Conservation (phyloP, 1,140 invertebrate species). For the Aporrectodea caliginosa region DNA sequence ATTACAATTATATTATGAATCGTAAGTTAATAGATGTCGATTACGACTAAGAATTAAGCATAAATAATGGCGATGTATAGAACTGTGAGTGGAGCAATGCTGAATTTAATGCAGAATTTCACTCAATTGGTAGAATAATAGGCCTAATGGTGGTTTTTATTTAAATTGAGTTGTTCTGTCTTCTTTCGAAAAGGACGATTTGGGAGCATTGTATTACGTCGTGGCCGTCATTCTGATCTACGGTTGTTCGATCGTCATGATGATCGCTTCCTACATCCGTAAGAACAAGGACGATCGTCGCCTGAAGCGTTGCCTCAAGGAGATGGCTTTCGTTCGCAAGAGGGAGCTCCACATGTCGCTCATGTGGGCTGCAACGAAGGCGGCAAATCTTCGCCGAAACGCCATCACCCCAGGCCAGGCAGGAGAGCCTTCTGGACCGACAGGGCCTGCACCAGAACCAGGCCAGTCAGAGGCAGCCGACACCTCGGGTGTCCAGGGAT, state of each 20-base stretch:
- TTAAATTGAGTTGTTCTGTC: background rate
- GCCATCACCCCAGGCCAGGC: background rate
- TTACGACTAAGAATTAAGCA: too few relatives aligned
- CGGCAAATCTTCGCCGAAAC: conserved; percentile 3
- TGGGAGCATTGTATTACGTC: conserved; percentile 53
- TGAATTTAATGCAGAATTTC: too few relatives aligned
- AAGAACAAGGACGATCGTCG: conserved; percentile 25
- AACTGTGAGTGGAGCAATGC: too few relatives aligned
- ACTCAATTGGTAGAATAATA: too few relatives aligned
- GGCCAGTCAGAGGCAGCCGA: too few relatives aligned
- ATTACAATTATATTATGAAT: too few relatives aligned
- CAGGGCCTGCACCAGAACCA: too few relatives aligned
- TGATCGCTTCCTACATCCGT: conserved; percentile 53
- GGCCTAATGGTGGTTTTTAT: too few relatives aligned
- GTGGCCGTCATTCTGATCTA: conserved; percentile 53
- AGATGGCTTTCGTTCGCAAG: conserved; percentile 29
- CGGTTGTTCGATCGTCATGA: conserved; percentile 53
- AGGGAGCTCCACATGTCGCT: conserved; percentile 20
- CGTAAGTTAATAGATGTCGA: too few relatives aligned
- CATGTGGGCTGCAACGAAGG: conserved; percentile 19
- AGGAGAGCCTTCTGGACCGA: too few relatives aligned
- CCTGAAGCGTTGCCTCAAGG: conserved; percentile 9
- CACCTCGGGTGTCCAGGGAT: too few relatives aligned
- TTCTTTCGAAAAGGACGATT: conserved; percentile 38
- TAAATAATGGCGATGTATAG: too few relatives aligned